Conservation (phyloP, 2,888 invertebrate genomes). For the Lepidochrysops patricia region DNA sequence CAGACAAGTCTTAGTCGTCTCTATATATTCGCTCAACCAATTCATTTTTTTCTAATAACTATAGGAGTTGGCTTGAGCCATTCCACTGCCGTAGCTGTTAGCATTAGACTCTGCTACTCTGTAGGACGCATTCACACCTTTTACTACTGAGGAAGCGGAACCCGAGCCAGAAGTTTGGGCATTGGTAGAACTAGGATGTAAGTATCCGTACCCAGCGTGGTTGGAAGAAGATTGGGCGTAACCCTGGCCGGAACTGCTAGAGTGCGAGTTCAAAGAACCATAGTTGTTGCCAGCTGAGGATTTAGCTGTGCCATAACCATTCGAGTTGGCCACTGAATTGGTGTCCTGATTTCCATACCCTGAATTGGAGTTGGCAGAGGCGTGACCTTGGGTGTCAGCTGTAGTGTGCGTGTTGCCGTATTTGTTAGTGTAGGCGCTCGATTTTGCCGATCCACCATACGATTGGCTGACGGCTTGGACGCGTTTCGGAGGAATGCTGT, state of each 20-base stretch:
- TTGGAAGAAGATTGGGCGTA: conserved; percentile 7
- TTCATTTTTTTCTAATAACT: conserved; percentile 2
- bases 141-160: conserved; percentile 44
- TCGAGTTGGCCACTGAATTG: conserved; percentile 25
- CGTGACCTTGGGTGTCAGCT: conserved; percentile 26
- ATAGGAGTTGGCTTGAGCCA: conserved; percentile 46
- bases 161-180: conserved; percentile 44
- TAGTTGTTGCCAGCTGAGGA: conserved; percentile 33
- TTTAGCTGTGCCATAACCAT: conserved; percentile 31
- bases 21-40: conserved; percentile 52
- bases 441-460: conserved; percentile 29
- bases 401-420: conserved; percentile 21
- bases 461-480: conserved; percentile 31
- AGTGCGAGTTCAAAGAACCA: conserved; percentile 9
- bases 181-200: conserved; percentile 35
- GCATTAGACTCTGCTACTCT: conserved; percentile 46
- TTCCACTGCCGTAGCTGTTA: conserved; percentile 40
- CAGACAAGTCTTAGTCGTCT: conserved; percentile 69
- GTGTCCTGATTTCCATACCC: conserved; percentile 20
- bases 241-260: conserved; percentile 1
- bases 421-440: conserved; percentile 30
- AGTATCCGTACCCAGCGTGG: conserved; percentile 17
- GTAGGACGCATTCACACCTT: conserved; percentile 41
- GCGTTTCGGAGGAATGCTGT: conserved; percentile 38
- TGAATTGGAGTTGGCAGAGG: conserved; percentile 21